Evolutionary conservation across 2,888 invertebrate genomes (phyloP), one percentile per base, ranked within the genome.

Genomic region (Glyphotaelius pellucidus): DNA sequence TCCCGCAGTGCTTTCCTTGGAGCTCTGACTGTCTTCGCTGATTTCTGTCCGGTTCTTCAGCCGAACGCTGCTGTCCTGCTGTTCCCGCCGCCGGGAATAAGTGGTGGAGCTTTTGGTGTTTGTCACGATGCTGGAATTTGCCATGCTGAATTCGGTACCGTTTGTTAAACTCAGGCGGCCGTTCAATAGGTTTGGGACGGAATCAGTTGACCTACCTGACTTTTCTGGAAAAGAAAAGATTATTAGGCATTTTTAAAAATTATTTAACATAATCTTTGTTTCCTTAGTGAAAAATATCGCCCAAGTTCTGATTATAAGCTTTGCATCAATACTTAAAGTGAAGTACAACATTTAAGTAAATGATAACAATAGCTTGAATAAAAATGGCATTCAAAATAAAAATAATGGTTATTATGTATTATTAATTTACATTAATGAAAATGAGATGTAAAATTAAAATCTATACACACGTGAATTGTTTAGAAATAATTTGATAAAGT

Each of bases 61-160:
- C 32, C 85, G 67, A 7, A 32, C 14, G 12, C 67, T 25, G 67
- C 67, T 31, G 67, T 83, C 88, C 15, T 92, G 91, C 86, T 89
- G 91, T 47, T 92, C 90, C 11, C 91, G 38, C 25, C 92, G 47
- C 80, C 91, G 83, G 32, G 91, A 91, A 80, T 92, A 91, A 35
- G 91, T 85, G 0, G 85, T 89, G n/a, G 35, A 11, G 80, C 38
- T 67, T 35, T 92, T 90, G 12, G 83, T 31, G 32, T 81, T 38
- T 38, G 35, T 14, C 12, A 38, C 79, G 19, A 30, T 87, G 32
- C 32, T 67, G 2, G 81, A 80, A 79, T 67, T 79, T n/a, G 14
- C 2, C 14, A 67, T 14, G 79, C 67, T 89, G 38, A 38, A 38
- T 38, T 38, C 38, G 52, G 67, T 30, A 31, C 52, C 88, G 67